phyloP scores from a whole-genome alignment of 2,888 invertebrate species.

The Nomada fucata region DNA sequence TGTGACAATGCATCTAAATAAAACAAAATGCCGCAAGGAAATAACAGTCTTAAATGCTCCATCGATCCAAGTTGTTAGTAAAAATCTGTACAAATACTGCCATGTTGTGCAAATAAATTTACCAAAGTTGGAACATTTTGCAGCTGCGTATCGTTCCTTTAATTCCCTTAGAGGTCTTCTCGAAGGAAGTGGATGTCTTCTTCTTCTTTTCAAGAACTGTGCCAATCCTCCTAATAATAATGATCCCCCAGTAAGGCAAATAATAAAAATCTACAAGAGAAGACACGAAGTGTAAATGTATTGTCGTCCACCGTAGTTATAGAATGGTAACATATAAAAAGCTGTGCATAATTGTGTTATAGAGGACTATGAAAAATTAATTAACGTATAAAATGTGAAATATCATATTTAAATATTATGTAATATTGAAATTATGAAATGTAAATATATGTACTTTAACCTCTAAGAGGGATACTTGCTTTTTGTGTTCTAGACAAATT shows the following conservation, averaged over 20 bases:
- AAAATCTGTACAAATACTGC: too few species aligned
- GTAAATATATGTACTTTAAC: conserved; percentile 65
- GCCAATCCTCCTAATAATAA: conserved; percentile 93
- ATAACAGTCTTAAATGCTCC: background rate
- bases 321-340: background rate
- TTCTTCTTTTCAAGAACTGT: conserved; percentile 90
- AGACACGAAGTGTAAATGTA: conserved; percentile 18
- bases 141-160: conserved; percentile 78
- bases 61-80: too few species aligned
- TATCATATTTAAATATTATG: conserved; percentile 57
- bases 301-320: background rate
- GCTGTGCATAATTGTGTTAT: background rate
- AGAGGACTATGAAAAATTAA: background rate
- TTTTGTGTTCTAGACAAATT: conserved; percentile 89
- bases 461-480: conserved; percentile 84
- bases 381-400: background rate
- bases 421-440: conserved; percentile 54
- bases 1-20: conserved; percentile 80
- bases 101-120: conserved; percentile 42
- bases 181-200: conserved; percentile 79
- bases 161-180: conserved; percentile 77
- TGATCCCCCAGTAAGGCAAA: conserved; percentile 91
- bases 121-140: conserved; percentile 82
- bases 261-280: conserved; percentile 87
- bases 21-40: background rate